A percentile compares a stretch with the other conserved stretches of the same genome.
Evolutionary conservation across 2,113 vertebrate genomes (phyloP).

Genomic region (Dolichotis patagonum): DNA sequence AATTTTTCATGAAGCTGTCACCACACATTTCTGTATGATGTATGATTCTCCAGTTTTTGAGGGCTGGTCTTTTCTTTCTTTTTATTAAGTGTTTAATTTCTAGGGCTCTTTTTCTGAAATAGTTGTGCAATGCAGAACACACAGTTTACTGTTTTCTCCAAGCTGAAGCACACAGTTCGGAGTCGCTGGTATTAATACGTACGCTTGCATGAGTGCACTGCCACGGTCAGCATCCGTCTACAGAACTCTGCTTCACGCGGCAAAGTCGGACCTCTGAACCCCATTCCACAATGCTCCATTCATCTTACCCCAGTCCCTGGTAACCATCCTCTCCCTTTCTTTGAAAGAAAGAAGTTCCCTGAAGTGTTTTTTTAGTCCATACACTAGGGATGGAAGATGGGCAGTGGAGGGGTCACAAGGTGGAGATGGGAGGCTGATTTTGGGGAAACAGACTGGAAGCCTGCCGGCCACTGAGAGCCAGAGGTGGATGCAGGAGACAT

Average conservation of each 20-base stretch:
- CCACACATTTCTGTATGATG: background rate
- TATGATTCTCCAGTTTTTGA: background rate
- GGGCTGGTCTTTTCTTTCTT: background rate
- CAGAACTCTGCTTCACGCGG: background rate
- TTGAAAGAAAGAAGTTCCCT: background rate
- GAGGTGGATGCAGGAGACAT: background rate
- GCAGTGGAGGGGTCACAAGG: background rate
- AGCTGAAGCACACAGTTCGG: background rate
- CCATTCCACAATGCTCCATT: fast-evolving
- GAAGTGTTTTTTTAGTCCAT: background rate
- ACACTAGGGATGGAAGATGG: background rate
- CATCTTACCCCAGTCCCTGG: background rate
- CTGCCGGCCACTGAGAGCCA: fast-evolving
- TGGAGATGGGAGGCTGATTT: background rate
- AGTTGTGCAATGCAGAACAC: background rate
- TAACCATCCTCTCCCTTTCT: background rate
- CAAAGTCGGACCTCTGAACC: background rate
- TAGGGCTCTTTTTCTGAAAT: background rate
- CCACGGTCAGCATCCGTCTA: background rate
- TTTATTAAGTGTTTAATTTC: background rate
- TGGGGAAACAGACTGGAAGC: too few species aligned
- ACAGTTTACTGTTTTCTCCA: background rate
- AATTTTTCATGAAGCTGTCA: background rate
- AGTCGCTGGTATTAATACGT: background rate
- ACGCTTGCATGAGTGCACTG: background rate